Evolutionary conservation across 2,888 invertebrate species (phyloP).

Genomic region (Aphodius sticticus): DNA sequence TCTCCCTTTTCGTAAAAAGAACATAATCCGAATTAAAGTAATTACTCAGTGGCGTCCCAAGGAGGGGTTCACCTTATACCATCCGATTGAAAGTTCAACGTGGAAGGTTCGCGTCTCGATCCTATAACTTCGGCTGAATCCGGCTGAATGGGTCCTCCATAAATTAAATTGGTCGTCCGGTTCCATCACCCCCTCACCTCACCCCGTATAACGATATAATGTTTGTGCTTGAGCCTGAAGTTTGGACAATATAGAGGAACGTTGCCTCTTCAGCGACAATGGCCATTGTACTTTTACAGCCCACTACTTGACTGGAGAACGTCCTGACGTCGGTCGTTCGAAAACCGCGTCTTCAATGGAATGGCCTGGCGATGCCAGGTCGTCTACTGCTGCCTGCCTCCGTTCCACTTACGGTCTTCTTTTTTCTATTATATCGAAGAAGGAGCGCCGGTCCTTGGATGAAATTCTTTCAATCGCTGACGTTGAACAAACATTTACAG

Average conservation of each 20-base stretch:
- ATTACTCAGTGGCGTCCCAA: not conserved
- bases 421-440: slow-evolving; percentile 4
- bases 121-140: not conserved
- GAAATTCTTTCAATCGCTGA: not conserved
- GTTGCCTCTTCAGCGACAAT: slow-evolving; percentile 47
- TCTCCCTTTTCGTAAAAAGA: not conserved
- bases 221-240: slow-evolving; percentile 37
- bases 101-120: not conserved
- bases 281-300: slow-evolving; percentile 47
- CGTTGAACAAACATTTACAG: not conserved
- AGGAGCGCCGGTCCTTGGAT: not conserved
- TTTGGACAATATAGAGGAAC: slow-evolving; percentile 39
- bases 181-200: not conserved
- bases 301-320: slow-evolving; percentile 40
- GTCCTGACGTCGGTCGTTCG: slow-evolving; percentile 35
- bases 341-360: slow-evolving; percentile 33
- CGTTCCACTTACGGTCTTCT: not conserved
- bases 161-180: slow-evolving; percentile 19
- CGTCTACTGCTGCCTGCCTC: not conserved
- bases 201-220: slow-evolving; percentile 33
- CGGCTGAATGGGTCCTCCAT: not conserved
- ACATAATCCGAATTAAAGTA: not conserved
- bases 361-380: not conserved
- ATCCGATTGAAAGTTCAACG: not conserved
- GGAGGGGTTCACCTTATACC: not conserved